phyloP scores from a whole-genome alignment of 1,140 invertebrate genomes.

The Trichonephila clavata region DNA sequence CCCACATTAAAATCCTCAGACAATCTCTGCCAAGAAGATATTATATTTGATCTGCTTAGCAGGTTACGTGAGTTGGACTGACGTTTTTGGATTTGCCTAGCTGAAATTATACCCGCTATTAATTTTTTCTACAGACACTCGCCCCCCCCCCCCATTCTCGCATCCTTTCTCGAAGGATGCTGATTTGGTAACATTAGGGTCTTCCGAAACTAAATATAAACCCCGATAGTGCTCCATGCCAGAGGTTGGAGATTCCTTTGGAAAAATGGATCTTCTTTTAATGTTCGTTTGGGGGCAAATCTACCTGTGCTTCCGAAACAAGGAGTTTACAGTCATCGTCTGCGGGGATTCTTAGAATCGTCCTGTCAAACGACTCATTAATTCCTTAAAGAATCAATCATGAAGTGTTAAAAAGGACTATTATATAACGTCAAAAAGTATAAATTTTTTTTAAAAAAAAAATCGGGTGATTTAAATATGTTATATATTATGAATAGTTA shows the following conservation, averaged over 20 bases:
- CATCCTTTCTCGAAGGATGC: not conserved
- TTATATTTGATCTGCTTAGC: conserved; percentile 42
- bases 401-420: too few relatives aligned
- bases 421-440: too few relatives aligned
- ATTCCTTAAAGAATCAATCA: too few relatives aligned
- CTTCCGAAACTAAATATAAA: conserved; percentile 65
- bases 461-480: too few relatives aligned
- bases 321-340: not conserved
- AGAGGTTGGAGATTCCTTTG: not conserved
- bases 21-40: conserved; percentile 38
- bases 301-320: not conserved
- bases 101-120: conserved; percentile 69
- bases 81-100: conserved; percentile 61
- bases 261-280: conserved; percentile 30
- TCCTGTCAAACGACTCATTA: too few relatives aligned
- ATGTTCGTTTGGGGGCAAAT: not conserved
- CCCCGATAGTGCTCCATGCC: conserved; percentile 36
- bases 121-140: conserved; percentile 31
- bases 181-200: conserved; percentile 40
- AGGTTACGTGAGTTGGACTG: conserved; percentile 39
- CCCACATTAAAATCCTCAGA: conserved; percentile 39
- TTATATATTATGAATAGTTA: too few relatives aligned
- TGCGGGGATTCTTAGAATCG: too few relatives aligned
- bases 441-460: too few relatives aligned
- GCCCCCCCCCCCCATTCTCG: not conserved